Percentiles rank a stretch among this genome's conserved stretches.
These are phyloP conservation scores for Maniola hyperantus DNA, from an alignment of 2,888 invertebrate genomes.

Conservation along the genomic window DNA sequence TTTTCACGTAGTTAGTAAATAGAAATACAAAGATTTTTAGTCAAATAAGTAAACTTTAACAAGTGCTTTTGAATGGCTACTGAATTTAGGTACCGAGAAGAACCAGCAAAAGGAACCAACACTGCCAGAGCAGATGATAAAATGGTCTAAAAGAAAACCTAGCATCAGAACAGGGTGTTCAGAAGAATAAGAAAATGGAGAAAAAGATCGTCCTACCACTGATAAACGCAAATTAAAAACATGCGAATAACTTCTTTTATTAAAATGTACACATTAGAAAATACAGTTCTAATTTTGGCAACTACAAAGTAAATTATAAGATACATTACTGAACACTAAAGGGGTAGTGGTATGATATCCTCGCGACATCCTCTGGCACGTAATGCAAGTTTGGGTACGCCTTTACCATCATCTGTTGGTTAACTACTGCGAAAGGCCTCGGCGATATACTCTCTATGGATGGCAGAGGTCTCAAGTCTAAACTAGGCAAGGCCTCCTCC, in stretches of 20 bases:
- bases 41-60: too few species aligned
- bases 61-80: too few species aligned
- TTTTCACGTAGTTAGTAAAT: too few species aligned
- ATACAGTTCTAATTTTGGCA: constrained; percentile 12
- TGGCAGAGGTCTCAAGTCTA: constrained; percentile 71
- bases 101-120: too few species aligned
- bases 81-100: too few species aligned
- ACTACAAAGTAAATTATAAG: constrained; percentile 11
- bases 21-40: too few species aligned
- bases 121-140: neutral
- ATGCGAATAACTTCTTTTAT: constrained; percentile 5
- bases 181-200: neutral
- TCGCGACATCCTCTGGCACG: constrained; percentile 69
- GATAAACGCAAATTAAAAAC: neutral
- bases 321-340: constrained; percentile 68
- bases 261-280: neutral
- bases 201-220: neutral
- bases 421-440: constrained; percentile 71
- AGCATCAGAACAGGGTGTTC: too few species aligned
- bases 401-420: constrained; percentile 79
- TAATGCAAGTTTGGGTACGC: constrained; percentile 77
- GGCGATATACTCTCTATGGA: constrained; percentile 78
- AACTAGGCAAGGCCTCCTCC: constrained; percentile 61
- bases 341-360: constrained; percentile 76
- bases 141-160: neutral